Evolutionary conservation across 2,888 invertebrate genomes (phyloP), one percentile per base, ranked within the genome.

Genomic region (Schrankia costaestrigalis): DNA sequence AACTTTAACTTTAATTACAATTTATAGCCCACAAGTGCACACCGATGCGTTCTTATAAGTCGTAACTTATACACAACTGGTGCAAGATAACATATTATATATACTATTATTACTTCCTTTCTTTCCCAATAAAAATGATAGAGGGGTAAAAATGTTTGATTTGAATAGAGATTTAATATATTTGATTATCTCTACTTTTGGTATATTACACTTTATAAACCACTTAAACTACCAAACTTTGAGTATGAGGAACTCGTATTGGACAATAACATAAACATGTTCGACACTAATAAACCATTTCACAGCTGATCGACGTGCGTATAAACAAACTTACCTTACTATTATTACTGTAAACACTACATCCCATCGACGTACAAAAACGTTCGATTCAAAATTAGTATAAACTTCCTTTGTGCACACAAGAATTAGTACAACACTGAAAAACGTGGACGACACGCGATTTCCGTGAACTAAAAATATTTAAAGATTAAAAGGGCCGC

Each of bases 381-480:
- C 65, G 69, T 70, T 68, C 66, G 56, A 60, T 56, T 52, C 41
- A 41, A 53, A 51, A 45, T 37, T 41, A 42, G 48, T 54, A 58
- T 47, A 59, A 70, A 75, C 69, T 69, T 71, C 67, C 72, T 71
- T 63, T 59, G 56, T 55, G 53, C 58, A 63, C 63, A 56, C 42
- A 47, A 37, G 34, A 50, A 51, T 41, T 45, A 50, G 57, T 49
- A 54, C 50, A 54, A 51, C 60, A 63, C 48, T 42, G 39, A 50
- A 51, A 57, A 50, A 29, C 43, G 48, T 55, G 33, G 40, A 53
- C 54, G 61, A 68, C 74, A 77, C 75, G 67, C 71, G 64, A 69
- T 79, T 75, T 73, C 71, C 75, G 71, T 56, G 60, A 59, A 75
- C 71, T 78, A 78, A 78, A 80, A 78, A 80, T 82, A 78, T 78